Evolutionary conservation across 2,888 invertebrate species (phyloP).

Genomic region (Eupelmus urozonus): DNA sequence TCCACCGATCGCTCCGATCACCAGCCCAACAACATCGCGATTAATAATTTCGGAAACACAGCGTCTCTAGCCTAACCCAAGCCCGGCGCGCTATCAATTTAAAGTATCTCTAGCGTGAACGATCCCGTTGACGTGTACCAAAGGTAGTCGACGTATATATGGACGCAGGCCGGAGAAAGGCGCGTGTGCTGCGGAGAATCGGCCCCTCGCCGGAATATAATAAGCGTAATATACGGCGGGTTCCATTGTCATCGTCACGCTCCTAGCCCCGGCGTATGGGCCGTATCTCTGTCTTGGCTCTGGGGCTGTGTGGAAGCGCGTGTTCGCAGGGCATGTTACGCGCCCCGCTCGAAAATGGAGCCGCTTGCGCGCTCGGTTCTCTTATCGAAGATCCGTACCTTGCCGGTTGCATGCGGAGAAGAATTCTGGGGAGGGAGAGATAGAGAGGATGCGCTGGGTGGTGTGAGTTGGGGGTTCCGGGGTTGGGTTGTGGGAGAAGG

Average conservation of each 20-base stretch:
- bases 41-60: slow-evolving; percentile 17
- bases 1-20: too few relatives aligned
- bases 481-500: too few relatives aligned
- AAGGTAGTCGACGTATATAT: slow-evolving; percentile 3
- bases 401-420: too few relatives aligned
- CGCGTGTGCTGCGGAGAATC: slow-evolving; percentile 41
- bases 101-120: slow-evolving; percentile 54
- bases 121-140: slow-evolving; percentile 43
- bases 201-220: slow-evolving; percentile 49
- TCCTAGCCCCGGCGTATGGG: too few relatives aligned
- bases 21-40: too few relatives aligned
- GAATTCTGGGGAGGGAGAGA: too few relatives aligned
- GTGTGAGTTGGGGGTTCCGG: too few relatives aligned
- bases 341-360: slow-evolving; percentile 14
- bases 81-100: slow-evolving; percentile 37
- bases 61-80: not conserved
- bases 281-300: too few relatives aligned
- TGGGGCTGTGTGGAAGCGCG: too few relatives aligned
- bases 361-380: slow-evolving; percentile 16
- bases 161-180: too few relatives aligned
- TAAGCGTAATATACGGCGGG: slow-evolving; percentile 58
- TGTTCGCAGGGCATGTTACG: too few relatives aligned
- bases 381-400: not conserved
- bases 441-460: too few relatives aligned
- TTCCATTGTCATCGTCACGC: slow-evolving; percentile 60